phyloP scores from a whole-genome alignment of 2,797 vertebrate species.

The Nasua narica region DNA sequence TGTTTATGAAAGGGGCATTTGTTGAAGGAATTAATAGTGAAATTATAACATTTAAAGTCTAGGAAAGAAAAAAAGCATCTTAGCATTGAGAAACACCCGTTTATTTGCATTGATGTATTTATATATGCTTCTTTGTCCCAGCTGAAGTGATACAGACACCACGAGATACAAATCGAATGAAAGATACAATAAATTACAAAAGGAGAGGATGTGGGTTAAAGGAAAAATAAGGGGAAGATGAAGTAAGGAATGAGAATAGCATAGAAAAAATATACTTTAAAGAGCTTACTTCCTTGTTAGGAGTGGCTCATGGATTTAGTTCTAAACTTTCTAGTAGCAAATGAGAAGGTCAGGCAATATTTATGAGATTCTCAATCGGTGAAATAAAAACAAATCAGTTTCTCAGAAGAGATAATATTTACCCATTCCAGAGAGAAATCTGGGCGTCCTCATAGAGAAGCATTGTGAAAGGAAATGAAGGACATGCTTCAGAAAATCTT shows the following conservation, averaged over 20 bases:
- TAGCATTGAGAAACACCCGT: neutral
- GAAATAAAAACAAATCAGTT: slow-evolving; percentile 40
- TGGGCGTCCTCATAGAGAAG: slow-evolving; percentile 58
- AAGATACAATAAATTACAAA: neutral
- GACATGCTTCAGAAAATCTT: slow-evolving; percentile 54
- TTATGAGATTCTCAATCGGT: slow-evolving; percentile 11
- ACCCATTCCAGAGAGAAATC: slow-evolving; percentile 70
- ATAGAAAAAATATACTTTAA: neutral
- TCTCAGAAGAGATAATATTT: slow-evolving; percentile 69
- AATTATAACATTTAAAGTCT: slow-evolving; percentile 1
- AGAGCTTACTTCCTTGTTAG: neutral
- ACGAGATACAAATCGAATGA: neutral
- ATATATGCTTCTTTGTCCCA: neutral
- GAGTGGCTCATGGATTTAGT: neutral
- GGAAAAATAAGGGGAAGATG: neutral
- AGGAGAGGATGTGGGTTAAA: neutral
- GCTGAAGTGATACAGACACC: neutral
- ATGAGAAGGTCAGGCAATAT: neutral
- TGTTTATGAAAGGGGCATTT: slow-evolving; percentile 22
- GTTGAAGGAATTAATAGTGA: slow-evolving; percentile 3
- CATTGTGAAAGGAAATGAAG: slow-evolving; percentile 66
- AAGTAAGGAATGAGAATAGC: neutral
- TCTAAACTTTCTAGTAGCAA: slow-evolving; percentile 21
- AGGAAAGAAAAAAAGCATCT: neutral
- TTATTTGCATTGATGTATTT: neutral